Evolutionary conservation across 2,797 vertebrate genomes (phyloP).

Genomic region (Miichthys miiuy): DNA sequence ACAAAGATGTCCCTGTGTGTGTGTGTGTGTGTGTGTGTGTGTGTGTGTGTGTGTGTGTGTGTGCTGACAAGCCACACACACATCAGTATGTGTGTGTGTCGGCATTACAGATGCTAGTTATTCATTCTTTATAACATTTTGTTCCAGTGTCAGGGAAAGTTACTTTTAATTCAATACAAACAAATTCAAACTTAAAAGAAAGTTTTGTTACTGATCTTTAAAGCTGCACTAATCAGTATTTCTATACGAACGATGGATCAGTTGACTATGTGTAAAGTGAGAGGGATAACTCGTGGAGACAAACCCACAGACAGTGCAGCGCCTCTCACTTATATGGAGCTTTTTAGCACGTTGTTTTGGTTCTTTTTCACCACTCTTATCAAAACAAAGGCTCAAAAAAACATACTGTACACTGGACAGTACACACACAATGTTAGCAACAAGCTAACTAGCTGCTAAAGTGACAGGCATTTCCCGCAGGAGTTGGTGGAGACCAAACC

Average conservation of each 20-base stretch:
- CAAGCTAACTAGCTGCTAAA: not conserved
- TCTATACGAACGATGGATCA: not conserved
- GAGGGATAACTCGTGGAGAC: not conserved
- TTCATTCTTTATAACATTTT: not conserved
- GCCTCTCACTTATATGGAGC: not conserved
- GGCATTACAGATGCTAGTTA: not conserved
- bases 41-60: conserved; percentile 12
- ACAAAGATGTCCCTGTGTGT: conserved; percentile 25
- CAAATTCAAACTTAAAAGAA: not conserved
- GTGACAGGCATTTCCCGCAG: not conserved
- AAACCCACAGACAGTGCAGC: no score
- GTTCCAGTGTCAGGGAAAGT: not conserved
- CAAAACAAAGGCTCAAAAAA: not conserved
- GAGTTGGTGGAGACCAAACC: no score
- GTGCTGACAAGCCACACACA: not conserved
- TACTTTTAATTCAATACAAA: not conserved
- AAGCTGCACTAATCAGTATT: conserved; percentile 1
- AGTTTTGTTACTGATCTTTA: not conserved
- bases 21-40: conserved; percentile 12
- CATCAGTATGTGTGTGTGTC: not conserved
- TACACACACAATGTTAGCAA: not conserved
- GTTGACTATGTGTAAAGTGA: not conserved
- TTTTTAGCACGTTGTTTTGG: not conserved
- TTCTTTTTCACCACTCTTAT: not conserved
- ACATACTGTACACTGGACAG: not conserved